Evolutionary conservation across 2,888 invertebrate genomes (phyloP), one percentile per base, ranked within the genome.

Genomic region (Xestoiulus laeticollis): DNA sequence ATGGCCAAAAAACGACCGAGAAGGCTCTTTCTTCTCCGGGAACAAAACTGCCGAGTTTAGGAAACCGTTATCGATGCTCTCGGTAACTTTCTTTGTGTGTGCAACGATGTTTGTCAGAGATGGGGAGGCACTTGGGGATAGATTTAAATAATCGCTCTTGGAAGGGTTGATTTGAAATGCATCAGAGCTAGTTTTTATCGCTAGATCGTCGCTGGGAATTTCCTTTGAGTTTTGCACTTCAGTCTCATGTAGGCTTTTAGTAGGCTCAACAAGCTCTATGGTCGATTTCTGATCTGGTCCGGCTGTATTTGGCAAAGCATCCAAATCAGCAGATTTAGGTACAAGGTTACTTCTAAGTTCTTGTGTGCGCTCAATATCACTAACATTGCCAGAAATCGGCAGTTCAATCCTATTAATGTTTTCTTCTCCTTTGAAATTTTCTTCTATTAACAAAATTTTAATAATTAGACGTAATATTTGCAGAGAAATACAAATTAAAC

Each of bases 11-110:
- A 85, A 85, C 26, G 68, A 68, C 22, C 10, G 26, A 8, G 68
- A 68, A 6, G 68, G 68, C 26, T 22, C 22, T 26, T 68, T 68
- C 26, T 26, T 30, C 30, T 87, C 87, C 10, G 86, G 86, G 26
- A 86, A 86, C 86, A 48, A 86, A 48, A 86, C 86, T 6, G 86
- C 86, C 4, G 86, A 44, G 44, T 86, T 48, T 19, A 0, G 33
- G 1, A 84, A 84, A 32, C 38, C n/a, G 10, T 19, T 32, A 3
- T 38, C 84, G 6, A 16, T 33, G 16, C 84, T 84, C n/a, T n/a
- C 33, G 16, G n/a, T 16, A 8, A 84, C 2, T 33, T 84, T 33
- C 33, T n/a, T 33, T 16, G 84, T 84, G 33, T 84, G 68, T 26
- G 68, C 68, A 10, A 68, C 68, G 6, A 68, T 68, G 68, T 68